These are phyloP conservation scores for Zaprionus obscuricornis DNA, from an alignment of 2,888 invertebrate genomes.

Conservation along the genomic window DNA sequence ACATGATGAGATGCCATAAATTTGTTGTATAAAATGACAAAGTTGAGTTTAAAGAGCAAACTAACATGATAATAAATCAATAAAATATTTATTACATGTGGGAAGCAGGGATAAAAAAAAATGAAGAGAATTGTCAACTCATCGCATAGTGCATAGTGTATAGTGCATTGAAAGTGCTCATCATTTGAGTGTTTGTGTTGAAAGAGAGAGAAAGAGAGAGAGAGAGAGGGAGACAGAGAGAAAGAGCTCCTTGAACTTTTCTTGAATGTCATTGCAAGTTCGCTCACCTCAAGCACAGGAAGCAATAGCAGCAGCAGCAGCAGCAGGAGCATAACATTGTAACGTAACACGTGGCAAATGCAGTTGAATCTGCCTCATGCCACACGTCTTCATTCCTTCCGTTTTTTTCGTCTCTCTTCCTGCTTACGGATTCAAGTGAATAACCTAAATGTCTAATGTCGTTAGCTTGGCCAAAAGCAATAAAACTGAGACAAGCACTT, in stretches of 20 bases:
- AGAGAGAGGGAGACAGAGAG: neutral
- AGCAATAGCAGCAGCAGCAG: neutral
- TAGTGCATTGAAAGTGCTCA: neutral
- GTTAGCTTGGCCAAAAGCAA: conserved; percentile 57
- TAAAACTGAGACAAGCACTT: conserved; percentile 51
- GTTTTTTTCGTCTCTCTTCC: neutral
- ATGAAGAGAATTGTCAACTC: too few species aligned
- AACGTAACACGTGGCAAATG: conserved; percentile 45
- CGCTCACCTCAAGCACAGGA: conserved; percentile 25
- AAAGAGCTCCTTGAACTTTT: conserved; percentile 65
- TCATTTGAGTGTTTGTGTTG: too few species aligned
- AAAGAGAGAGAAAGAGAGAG: neutral
- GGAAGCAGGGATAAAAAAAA: too few species aligned
- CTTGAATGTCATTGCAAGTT: conserved; percentile 58
- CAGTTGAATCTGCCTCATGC: neutral
- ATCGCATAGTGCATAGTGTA: too few species aligned
- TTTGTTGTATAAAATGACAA: too few species aligned
- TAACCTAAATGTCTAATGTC: conserved; percentile 42
- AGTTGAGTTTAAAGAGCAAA: too few species aligned
- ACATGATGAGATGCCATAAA: too few species aligned
- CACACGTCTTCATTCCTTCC: neutral
- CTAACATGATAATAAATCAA: too few species aligned
- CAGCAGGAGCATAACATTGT: too few species aligned
- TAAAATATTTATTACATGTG: too few species aligned
- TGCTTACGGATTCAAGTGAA: neutral